These are phyloP conservation scores for Caerostris extrusa DNA, from an alignment of 1,140 invertebrate species.

Conservation along the genomic window DNA sequence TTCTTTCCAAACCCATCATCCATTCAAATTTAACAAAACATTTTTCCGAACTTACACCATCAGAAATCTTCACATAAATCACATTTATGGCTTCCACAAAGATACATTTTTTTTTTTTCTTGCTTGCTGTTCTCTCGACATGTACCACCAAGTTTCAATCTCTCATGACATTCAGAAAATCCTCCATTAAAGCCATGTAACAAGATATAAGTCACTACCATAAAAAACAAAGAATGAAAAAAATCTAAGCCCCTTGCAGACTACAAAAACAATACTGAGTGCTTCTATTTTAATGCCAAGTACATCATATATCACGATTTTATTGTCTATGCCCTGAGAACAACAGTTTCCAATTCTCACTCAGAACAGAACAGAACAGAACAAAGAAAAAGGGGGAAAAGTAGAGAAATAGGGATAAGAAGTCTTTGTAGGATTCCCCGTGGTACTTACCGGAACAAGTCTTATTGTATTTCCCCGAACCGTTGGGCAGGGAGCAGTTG, in stretches of 20 bases:
- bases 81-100: no score
- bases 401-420: not conserved
- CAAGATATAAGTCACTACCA: not conserved
- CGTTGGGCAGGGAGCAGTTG: conserved; percentile 83
- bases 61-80: no score
- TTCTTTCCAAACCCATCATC: no score
- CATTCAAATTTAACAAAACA: no score
- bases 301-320: conserved; percentile 17
- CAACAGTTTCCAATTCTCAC: not conserved
- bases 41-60: no score
- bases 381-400: not conserved
- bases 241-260: no score
- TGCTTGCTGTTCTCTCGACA: not conserved
- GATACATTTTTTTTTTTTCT: no score
- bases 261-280: no score
- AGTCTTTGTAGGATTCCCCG: not conserved
- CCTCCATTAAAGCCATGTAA: not conserved
- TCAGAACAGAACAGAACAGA: not conserved
- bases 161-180: not conserved
- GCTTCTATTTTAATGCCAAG: not conserved
- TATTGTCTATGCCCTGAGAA: not conserved
- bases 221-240: no score
- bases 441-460: conserved; percentile 77
- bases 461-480: conserved; percentile 76
- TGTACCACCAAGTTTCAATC: not conserved